Conservation (phyloP, 1,140 invertebrate genomes). For the Meloidogyne hapla region DNA sequence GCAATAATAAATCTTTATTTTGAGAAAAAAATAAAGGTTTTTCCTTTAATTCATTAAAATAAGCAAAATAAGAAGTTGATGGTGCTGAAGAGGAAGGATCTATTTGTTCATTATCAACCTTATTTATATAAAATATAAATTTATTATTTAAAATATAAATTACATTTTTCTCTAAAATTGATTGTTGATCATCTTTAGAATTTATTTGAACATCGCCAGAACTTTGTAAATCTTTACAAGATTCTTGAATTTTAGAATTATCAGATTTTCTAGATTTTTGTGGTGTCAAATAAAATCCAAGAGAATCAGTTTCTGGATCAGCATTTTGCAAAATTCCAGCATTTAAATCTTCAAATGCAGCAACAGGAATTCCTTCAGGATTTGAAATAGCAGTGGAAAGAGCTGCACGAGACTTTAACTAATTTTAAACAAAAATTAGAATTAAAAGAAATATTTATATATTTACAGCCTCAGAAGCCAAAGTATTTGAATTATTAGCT, state of each 20-base stretch:
- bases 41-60: not conserved
- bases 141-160: not conserved
- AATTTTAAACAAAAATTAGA: not conserved
- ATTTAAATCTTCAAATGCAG: constrained; percentile 8
- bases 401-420: constrained; percentile 13
- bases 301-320: constrained; percentile 40
- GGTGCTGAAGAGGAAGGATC: not conserved
- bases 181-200: constrained; percentile 40
- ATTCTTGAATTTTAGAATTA: constrained; percentile 6
- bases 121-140: not conserved
- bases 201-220: not conserved
- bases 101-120: not conserved
- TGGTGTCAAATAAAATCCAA: constrained; percentile 41
- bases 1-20: constrained; percentile 30
- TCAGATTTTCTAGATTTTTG: constrained; percentile 24
- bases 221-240: not conserved
- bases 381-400: constrained; percentile 13
- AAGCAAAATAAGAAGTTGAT: constrained; percentile 9
- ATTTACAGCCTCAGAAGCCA: constrained; percentile 25
- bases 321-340: constrained; percentile 14
- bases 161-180: not conserved
- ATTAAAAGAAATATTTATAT: not conserved
- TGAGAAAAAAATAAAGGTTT: not conserved
- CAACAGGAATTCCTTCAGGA: constrained; percentile 12
- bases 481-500: constrained; percentile 16